Evolutionary conservation across 2,888 invertebrate species (phyloP).

Genomic region (Sturmia bella): DNA sequence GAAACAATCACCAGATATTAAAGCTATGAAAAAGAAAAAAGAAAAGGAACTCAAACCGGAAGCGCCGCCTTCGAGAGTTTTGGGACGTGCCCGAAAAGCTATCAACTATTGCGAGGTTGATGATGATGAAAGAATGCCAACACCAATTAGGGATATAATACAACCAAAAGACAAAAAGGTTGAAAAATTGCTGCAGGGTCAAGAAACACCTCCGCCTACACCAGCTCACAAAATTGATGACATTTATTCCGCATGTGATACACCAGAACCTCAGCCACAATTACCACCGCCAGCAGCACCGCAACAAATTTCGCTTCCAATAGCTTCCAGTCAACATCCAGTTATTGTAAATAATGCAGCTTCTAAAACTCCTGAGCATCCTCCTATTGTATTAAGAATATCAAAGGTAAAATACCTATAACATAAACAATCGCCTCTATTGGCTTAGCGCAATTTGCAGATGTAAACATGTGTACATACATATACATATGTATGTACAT

Average conservation of each 20-base stretch:
- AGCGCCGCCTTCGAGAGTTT: conserved; percentile 79
- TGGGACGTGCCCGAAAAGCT: conserved; percentile 84
- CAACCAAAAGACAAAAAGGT: conserved; percentile 81
- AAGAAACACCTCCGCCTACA: conserved; percentile 65
- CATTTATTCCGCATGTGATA: conserved; percentile 59
- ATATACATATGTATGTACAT: no score
- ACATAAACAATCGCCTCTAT: no score
- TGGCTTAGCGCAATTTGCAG: no score
- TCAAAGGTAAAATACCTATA: conserved; percentile 86
- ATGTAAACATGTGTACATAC: no score
- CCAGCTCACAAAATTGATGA: conserved; percentile 50
- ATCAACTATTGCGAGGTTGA: conserved; percentile 86
- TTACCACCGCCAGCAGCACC: conserved; percentile 70
- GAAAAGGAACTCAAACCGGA: conserved; percentile 80
- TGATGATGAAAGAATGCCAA: conserved; percentile 80
- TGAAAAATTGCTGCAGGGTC: conserved; percentile 52
- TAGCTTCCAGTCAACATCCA: conserved; percentile 72
- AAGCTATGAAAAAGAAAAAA: conserved; percentile 77
- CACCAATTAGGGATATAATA: conserved; percentile 79
- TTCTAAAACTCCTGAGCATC: conserved; percentile 83
- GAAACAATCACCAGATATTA: conserved; percentile 44
- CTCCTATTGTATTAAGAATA: conserved; percentile 93
- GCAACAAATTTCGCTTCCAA: conserved; percentile 48
- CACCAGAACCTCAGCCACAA: conserved; percentile 64
- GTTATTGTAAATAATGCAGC: conserved; percentile 72